Percentiles rank a stretch among this genome's conserved stretches.
Conservation (phyloP, 2,113 vertebrate genomes). For the Chaetodon auriga region DNA sequence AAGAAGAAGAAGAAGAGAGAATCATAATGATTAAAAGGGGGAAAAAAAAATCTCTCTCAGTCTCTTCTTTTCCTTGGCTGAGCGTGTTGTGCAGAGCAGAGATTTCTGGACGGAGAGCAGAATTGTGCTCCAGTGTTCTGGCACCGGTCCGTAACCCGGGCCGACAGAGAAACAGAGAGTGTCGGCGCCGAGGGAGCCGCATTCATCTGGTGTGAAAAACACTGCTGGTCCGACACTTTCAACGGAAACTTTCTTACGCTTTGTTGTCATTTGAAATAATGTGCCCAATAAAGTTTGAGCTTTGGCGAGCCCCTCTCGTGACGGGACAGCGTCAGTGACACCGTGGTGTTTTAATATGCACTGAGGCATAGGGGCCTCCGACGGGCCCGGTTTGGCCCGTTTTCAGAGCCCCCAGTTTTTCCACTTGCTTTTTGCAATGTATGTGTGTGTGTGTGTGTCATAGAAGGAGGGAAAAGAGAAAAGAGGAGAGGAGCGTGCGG, state of each 20-base stretch:
- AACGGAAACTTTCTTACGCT: conserved; percentile 56
- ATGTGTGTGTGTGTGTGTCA: conserved; percentile 41
- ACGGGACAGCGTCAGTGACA: conserved; percentile 44
- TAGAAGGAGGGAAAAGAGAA: conserved; percentile 7
- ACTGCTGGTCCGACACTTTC: conserved; percentile 37
- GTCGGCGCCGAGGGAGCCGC: conserved; percentile 48
- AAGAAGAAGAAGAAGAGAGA: conserved; percentile 5
- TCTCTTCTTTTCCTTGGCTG: conserved; percentile 43
- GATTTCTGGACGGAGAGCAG: conserved; percentile 56
- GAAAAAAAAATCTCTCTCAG: neutral
- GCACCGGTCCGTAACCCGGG: conserved; percentile 63
- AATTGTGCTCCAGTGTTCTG: conserved; percentile 62
- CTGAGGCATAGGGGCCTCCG: conserved; percentile 27
- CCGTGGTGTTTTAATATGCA: conserved; percentile 39
- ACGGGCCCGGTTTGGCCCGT: conserved; percentile 28
- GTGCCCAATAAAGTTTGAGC: conserved; percentile 63
- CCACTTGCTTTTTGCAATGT: conserved; percentile 24
- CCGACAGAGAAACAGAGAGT: conserved; percentile 57
- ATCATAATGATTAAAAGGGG: conserved; percentile 14
- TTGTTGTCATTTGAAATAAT: conserved; percentile 63
- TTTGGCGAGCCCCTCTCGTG: conserved; percentile 12
- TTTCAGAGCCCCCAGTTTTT: conserved; percentile 59
- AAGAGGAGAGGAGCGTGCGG: conserved; percentile 27
- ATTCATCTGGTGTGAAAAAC: conserved; percentile 67
- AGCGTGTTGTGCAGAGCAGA: conserved; percentile 26